phyloP scores from a whole-genome alignment of 2,113 vertebrate species.

The Gracilinanus agilis region DNA sequence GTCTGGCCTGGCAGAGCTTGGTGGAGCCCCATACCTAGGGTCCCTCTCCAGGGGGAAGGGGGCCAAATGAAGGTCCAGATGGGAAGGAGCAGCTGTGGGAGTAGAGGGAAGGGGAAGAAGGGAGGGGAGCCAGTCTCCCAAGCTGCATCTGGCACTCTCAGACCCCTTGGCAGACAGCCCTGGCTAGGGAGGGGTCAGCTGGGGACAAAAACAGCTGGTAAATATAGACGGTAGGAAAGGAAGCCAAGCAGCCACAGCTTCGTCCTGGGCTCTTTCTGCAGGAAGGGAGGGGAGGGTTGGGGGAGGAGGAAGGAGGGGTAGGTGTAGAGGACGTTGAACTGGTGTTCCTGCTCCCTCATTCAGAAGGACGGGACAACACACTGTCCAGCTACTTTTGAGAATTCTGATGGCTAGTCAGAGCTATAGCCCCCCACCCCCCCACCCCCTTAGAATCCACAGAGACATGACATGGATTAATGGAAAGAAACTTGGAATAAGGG shows the following conservation, averaged over 20 bases:
- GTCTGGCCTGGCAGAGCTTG: background rate
- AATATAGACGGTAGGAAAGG: constrained; percentile 68
- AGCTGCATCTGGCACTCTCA: background rate
- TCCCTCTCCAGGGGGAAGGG: background rate
- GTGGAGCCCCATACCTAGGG: background rate
- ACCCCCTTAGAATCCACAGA: background rate
- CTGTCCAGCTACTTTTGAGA: background rate
- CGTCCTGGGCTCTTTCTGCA: constrained; percentile 13
- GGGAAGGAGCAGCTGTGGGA: background rate
- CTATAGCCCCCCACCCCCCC: background rate
- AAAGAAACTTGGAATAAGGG: background rate
- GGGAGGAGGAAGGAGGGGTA: too few relatives aligned
- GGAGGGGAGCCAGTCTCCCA: background rate
- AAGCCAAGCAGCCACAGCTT: constrained; percentile 22
- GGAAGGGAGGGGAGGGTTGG: background rate
- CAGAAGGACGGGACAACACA: background rate
- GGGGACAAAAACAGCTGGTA: constrained; percentile 56
- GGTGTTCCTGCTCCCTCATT: background rate
- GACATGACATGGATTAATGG: too few relatives aligned
- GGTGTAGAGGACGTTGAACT: background rate
- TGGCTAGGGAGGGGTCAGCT: constrained; percentile 60
- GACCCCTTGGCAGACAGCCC: background rate
- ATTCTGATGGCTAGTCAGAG: background rate
- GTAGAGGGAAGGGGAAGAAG: background rate
- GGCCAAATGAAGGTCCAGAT: background rate